Evolutionary conservation across 2,797 vertebrate species (phyloP), one percentile per base, ranked within the genome.

Genomic region (Onychomys arenicola): DNA sequence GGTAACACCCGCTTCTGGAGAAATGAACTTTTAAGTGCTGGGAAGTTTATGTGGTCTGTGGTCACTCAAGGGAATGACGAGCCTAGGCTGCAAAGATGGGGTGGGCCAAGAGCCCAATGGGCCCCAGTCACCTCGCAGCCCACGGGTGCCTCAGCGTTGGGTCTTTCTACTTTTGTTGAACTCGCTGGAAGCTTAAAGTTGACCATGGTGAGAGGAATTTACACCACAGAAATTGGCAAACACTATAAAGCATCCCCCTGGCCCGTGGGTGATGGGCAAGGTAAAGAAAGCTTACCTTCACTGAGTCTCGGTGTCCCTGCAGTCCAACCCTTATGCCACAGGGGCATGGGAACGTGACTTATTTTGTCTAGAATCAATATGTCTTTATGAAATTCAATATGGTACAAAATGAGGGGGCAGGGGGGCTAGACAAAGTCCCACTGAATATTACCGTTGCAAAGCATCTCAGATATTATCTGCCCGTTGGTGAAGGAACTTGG

Each of bases 321-420:
- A 34, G 52, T 29, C 23, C n/a, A 3, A 0, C 37, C 4, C 0
- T 52, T 1, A 0, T 2, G 43, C 65, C 23, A 3, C 0, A 16
- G 83, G 89, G 63, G 27, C 55, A 8, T 0, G 8, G 23, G 52
- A 40, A n/a, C 14, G 1, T 0, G 25, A n/a, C 40, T 85, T 16
- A 32, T 59, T 90, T n/a, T 67, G 6, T 27, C 55, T 43, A 46
- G 43, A 61, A 40, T 32, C 2, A 17, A 83, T 29, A 0, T 1
- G 59, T 16, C 73, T 89, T 59, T 19, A 9, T 0, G 6, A 63
- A 83, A 27, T 17, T 19, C n/a, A 11, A 11, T 11, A 55, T 59
- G 75, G 9, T 77, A 27, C 32, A 46, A 82, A 92, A 61, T 46
- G n/a, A 65, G 63, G 14, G 17, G 2, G 10, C 7, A 5, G 5